These are phyloP conservation scores for Cuculus canorus DNA, from an alignment of 2,797 vertebrate species.

Conservation along the genomic window DNA sequence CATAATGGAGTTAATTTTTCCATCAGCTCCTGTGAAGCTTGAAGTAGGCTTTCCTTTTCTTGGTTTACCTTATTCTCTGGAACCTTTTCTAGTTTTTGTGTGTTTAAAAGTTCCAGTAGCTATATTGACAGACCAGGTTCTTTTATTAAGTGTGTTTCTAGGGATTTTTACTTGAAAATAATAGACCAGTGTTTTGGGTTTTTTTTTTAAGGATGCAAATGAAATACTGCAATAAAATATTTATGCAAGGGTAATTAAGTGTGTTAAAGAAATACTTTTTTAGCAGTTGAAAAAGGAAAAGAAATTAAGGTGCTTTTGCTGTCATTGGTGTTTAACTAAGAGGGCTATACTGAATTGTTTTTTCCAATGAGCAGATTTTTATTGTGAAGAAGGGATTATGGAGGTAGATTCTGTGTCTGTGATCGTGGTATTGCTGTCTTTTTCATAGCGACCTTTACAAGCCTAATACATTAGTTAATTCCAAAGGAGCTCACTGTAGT, in stretches of 20 bases:
- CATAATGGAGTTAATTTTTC: fast-evolving
- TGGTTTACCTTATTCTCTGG: neutral
- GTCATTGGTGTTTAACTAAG: neutral
- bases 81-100: neutral
- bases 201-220: neutral
- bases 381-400: neutral
- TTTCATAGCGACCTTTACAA: neutral
- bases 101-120: neutral
- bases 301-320: neutral
- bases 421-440: neutral
- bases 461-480: neutral
- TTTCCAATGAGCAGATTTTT: neutral
- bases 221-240: neutral
- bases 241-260: neutral
- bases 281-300: neutral
- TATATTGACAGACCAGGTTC: neutral
- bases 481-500: neutral
- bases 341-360: neutral
- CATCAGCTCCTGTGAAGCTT: neutral
- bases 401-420: neutral
- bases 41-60: neutral
- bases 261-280: neutral
- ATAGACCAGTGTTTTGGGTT: neutral
- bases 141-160: neutral
- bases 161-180: neutral